Evolutionary conservation across 2,113 vertebrate species (phyloP), one percentile per base, ranked within the genome.

Genomic region (Vicugna pacos): DNA sequence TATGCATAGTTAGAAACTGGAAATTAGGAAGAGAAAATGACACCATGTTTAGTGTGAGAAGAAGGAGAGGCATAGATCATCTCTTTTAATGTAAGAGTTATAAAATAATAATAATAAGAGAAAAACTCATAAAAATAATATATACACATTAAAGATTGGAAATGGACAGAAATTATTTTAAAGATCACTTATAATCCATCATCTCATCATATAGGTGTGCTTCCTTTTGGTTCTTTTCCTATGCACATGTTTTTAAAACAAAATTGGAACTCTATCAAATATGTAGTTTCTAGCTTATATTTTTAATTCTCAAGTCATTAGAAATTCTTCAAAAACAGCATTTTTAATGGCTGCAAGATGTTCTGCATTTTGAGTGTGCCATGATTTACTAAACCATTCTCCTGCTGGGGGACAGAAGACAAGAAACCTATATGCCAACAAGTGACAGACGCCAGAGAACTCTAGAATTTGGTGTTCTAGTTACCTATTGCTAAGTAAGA

Each of bases 211-310:
- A 38, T 38, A 76, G 22, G 16, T 82, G 14, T 62, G 30, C 35
- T 89, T 82, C 60, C 42, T 94, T 94, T 86, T 42, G 85, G 38
- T 80, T 83, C 10, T 86, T 91, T 94, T 54, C 67, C 28, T 83
- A 26, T 22, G 30, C 0, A 54, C 11, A 1, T 38, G 20, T 67
- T 88, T 73, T 94, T 85, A 76, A 84, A 94, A 65, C 35, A 82
- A 80, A 96, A 69, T 14, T 70, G 22, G 46, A 26, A 52, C 58
- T 64, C 56, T 60, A 14, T 81, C 35, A 50, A 4, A 16, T 11
- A 30, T 15, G 8, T 0, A 79, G 28, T 50, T 13, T 65, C 81
- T 69, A 38, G 38, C 46, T 67, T 77, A 19, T 19, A 67, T 67
- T 72, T 58, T 91, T 58, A 87, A 13, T 69, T 50, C 62, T 86